Conservation (phyloP, 2,113 vertebrate species). For the Sinocyclocheilus grahami region DNA sequence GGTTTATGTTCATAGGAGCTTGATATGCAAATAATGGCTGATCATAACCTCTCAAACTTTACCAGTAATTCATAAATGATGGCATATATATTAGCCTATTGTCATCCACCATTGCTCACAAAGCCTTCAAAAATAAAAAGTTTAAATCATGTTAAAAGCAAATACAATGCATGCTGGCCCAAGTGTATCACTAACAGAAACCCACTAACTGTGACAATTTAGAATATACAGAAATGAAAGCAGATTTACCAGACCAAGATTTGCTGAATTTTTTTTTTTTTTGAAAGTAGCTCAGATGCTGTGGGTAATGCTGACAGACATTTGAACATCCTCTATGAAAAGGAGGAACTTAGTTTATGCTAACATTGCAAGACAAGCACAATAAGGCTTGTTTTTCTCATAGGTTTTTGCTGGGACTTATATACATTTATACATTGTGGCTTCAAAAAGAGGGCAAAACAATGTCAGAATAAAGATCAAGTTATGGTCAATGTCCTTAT, state of each 20-base stretch:
- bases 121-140: background rate
- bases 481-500: background rate
- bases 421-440: background rate
- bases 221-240: background rate
- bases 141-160: background rate
- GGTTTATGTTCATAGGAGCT: background rate
- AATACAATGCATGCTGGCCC: background rate
- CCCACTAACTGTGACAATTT: background rate
- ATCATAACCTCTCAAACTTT: background rate
- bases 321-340: slow-evolving; percentile 14
- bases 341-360: slow-evolving; percentile 45
- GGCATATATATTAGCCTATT: background rate
- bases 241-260: background rate
- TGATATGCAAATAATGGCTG: background rate
- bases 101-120: background rate
- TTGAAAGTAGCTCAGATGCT: background rate
- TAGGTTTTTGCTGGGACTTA: background rate
- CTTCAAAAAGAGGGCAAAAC: background rate
- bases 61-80: background rate
- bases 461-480: background rate
- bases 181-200: background rate
- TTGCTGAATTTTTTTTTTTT: no score
- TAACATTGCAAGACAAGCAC: background rate
- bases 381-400: background rate
- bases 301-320: background rate